Evolutionary conservation across 1,140 invertebrate genomes (phyloP).

Genomic region (Macrobrachium rosenbergii): DNA sequence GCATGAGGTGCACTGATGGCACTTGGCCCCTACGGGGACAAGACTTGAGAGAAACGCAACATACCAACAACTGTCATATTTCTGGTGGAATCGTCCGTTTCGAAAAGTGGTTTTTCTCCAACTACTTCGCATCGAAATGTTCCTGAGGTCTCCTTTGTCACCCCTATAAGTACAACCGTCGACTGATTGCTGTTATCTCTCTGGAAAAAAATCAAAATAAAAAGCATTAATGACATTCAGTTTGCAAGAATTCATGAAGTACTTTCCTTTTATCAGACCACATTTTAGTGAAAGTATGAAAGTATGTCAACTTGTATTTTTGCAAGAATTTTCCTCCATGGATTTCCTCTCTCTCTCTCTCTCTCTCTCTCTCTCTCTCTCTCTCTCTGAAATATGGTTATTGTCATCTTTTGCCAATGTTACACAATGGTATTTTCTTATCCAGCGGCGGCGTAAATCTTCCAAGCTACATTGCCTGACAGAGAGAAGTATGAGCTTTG

Average conservation of each 20-base stretch:
- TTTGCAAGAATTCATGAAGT: not conserved
- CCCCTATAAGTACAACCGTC: conserved; percentile 32
- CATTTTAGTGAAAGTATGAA: not conserved
- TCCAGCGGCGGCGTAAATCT: too few species aligned
- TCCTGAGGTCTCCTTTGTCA: conserved; percentile 37
- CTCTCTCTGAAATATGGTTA: too few species aligned
- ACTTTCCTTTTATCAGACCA: not conserved
- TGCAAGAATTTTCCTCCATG: too few species aligned
- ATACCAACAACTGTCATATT: conserved; percentile 51
- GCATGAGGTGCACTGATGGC: too few species aligned
- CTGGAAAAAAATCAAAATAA: not conserved
- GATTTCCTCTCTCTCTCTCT: too few species aligned
- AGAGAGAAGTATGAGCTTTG: too few species aligned
- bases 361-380: too few species aligned
- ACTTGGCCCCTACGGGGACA: too few species aligned
- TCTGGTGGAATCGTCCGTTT: conserved; percentile 40
- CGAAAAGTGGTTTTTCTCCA: conserved; percentile 45
- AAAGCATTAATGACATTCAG: not conserved
- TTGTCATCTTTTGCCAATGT: too few species aligned
- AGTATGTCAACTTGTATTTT: too few species aligned
- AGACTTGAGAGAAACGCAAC: not conserved
- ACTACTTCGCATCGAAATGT: conserved; percentile 45
- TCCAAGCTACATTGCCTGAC: too few species aligned
- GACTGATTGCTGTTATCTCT: conserved; percentile 21
- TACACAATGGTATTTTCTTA: too few species aligned